Evolutionary conservation across 2,888 invertebrate genomes (phyloP).

Genomic region (Ephialtes manifestator): DNA sequence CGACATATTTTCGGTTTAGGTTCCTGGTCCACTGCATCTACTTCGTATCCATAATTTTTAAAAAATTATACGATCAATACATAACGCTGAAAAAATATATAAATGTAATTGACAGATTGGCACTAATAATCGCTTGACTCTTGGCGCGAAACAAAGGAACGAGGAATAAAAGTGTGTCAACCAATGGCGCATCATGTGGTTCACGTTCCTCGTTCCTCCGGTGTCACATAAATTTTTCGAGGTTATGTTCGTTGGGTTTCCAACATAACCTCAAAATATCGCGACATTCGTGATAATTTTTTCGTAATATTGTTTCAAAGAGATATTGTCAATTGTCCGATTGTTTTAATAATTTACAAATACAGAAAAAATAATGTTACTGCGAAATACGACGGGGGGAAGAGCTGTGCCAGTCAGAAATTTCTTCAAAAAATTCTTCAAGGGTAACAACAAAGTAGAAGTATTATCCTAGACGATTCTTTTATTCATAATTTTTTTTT

Average conservation of each 20-base stretch:
- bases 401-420: constrained; percentile 46
- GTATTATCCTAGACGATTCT: constrained; percentile 53
- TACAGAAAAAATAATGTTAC: neutral
- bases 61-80: neutral
- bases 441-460: constrained; percentile 64
- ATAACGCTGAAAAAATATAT: neutral
- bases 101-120: neutral
- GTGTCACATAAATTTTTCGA: neutral
- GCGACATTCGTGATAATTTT: neutral
- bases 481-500: neutral
- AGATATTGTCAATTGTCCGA: neutral
- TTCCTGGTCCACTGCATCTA: no score
- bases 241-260: neutral
- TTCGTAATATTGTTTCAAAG: neutral
- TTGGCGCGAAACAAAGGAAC: neutral
- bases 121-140: neutral
- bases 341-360: neutral
- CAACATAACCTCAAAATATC: constrained; percentile 9
- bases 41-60: no score
- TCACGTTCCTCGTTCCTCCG: constrained; percentile 1
- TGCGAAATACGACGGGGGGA: neutral
- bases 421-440: constrained; percentile 72
- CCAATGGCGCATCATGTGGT: neutral
- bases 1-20: neutral
- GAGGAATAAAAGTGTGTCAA: neutral